These are phyloP conservation scores for Coreoperca whiteheadi DNA, from an alignment of 2,113 vertebrate genomes.

Conservation along the genomic window DNA sequence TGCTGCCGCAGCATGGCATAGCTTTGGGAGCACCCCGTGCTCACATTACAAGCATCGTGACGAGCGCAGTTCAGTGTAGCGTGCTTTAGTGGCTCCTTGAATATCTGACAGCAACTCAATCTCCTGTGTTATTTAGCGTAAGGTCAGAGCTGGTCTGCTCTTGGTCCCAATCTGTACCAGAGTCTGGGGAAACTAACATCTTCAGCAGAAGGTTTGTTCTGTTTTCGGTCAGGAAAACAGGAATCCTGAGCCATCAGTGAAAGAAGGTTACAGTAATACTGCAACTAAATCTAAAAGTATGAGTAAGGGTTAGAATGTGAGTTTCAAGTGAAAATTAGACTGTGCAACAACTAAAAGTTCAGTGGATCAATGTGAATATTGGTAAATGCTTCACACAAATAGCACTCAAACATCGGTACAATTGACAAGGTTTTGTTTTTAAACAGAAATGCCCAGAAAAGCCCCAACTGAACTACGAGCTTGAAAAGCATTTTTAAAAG, in stretches of 20 bases:
- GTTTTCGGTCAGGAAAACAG: not conserved
- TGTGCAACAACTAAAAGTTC: not conserved
- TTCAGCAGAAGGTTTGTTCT: not conserved
- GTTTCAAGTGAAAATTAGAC: not conserved
- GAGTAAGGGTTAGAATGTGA: not conserved
- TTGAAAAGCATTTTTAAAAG: not conserved
- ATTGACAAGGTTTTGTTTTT: not conserved
- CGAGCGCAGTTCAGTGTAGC: not conserved
- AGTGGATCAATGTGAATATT: not conserved
- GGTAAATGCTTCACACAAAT: not conserved
- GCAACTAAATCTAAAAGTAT: not conserved
- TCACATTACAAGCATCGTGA: conserved; percentile 67
- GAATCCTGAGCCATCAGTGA: not conserved
- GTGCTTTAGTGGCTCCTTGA: conserved; percentile 56
- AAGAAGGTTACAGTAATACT: not conserved
- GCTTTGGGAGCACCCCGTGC: conserved; percentile 33
- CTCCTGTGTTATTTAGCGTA: conserved; percentile 60
- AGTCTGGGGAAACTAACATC: conserved; percentile 8
- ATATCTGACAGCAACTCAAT: conserved; percentile 70
- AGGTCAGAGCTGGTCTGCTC: conserved; percentile 53
- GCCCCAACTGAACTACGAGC: not conserved
- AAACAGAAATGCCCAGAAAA: not conserved
- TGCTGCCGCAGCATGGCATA: conserved; percentile 26
- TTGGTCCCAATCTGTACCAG: not conserved
- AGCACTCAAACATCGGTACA: not conserved